These are phyloP conservation scores for Sebastes miniatus DNA, from an alignment of 2,797 vertebrate species.

Conservation along the genomic window DNA sequence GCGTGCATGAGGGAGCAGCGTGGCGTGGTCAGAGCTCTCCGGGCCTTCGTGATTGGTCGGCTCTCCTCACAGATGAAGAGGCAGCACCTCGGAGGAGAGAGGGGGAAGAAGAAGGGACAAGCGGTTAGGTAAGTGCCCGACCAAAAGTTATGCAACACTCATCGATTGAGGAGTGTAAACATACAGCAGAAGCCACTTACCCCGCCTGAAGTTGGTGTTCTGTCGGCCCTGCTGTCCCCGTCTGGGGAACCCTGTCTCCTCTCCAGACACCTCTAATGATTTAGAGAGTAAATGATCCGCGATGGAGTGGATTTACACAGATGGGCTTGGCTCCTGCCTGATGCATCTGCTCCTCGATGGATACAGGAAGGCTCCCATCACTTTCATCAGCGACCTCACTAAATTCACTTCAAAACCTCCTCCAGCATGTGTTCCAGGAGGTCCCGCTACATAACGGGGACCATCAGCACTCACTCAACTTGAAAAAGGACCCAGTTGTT, in stretches of 20 bases:
- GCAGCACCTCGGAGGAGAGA: slow-evolving; percentile 35
- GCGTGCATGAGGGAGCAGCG: slow-evolving; percentile 45
- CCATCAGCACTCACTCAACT: not conserved
- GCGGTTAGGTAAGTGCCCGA: slow-evolving; percentile 60
- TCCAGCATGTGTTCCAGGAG: not conserved
- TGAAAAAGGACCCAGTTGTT: not conserved
- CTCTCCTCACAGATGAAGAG: slow-evolving; percentile 49
- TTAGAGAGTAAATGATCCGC: slow-evolving; percentile 56
- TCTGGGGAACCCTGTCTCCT: slow-evolving; percentile 50
- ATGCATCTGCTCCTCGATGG: slow-evolving; percentile 20
- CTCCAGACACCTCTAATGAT: slow-evolving; percentile 57
- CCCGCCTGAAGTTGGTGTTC: slow-evolving; percentile 59
- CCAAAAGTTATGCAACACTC: slow-evolving; percentile 67
- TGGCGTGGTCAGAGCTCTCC: slow-evolving; percentile 40
- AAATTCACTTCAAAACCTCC: slow-evolving; percentile 15
- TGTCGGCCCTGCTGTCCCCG: slow-evolving; percentile 20
- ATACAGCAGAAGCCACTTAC: slow-evolving; percentile 75
- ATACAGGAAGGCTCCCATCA: slow-evolving; percentile 4
- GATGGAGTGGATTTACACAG: slow-evolving; percentile 41
- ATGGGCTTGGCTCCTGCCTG: slow-evolving; percentile 15
- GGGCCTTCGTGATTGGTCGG: slow-evolving; percentile 44
- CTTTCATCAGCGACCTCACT: slow-evolving; percentile 14
- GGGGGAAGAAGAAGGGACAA: not conserved
- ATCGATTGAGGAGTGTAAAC: slow-evolving; percentile 67
- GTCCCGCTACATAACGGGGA: not conserved